Evolutionary conservation across 2,888 invertebrate species (phyloP).

Genomic region (Volucella bombylans): DNA sequence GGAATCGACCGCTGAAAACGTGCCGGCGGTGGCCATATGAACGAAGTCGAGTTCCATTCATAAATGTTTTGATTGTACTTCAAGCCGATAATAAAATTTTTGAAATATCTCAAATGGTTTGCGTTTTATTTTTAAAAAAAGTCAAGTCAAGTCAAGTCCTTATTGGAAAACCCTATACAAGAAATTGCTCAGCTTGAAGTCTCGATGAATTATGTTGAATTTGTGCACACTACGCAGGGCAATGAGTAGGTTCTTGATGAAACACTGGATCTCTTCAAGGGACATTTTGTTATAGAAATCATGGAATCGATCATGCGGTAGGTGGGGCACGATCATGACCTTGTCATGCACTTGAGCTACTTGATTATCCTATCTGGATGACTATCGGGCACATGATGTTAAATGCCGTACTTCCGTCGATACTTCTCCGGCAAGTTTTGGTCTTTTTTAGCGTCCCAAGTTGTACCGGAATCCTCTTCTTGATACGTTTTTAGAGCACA

Average conservation of each 20-base stretch:
- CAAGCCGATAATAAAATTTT: no score
- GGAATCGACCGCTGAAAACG: no score
- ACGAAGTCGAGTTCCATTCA: no score
- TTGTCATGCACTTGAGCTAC: conserved; percentile 91
- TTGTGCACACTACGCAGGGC: conserved; percentile 92
- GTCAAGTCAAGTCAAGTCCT: no score
- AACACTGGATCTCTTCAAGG: conserved; percentile 87
- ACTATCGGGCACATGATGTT: conserved; percentile 93
- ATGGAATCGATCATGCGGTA: conserved; percentile 90
- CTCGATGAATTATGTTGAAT: conserved; percentile 93
- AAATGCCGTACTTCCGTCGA: conserved; percentile 89
- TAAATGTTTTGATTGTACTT: no score
- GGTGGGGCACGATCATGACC: conserved; percentile 94
- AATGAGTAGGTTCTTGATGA: conserved; percentile 90
- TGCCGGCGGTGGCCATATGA: no score
- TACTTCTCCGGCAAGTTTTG: conserved; percentile 81
- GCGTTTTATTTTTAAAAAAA: no score
- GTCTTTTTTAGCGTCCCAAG: conserved; percentile 86
- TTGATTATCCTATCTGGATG: conserved; percentile 91
- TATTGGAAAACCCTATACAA: no score
- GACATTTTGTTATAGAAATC: conserved; percentile 89
- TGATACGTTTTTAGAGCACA: no score
- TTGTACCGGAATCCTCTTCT: no score
- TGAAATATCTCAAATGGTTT: no score
- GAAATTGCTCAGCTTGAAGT: conserved; percentile 96